These are phyloP conservation scores for Calonectris borealis DNA, from an alignment of 2,113 vertebrate species.

Conservation along the genomic window DNA sequence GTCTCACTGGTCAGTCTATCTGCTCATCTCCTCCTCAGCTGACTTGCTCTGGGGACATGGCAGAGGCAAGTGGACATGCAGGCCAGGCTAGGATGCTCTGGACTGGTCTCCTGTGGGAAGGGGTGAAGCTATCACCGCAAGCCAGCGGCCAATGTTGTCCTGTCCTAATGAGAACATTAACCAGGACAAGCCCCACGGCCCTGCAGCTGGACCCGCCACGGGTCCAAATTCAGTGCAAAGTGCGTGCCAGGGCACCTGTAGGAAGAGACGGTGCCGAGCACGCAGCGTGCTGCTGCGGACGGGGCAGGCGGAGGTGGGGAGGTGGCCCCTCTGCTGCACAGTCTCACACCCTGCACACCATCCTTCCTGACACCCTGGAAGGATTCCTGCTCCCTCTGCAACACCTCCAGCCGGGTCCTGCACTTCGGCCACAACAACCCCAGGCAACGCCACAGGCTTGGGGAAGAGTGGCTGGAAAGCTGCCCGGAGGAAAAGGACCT, in stretches of 20 bases:
- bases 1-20: background rate
- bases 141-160: background rate
- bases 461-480: too few species aligned
- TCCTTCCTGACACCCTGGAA: background rate
- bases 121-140: background rate
- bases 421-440: too few species aligned
- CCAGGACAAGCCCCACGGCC: background rate
- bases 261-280: background rate
- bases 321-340: background rate
- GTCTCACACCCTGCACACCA: background rate
- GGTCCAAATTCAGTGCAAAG: background rate
- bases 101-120: background rate
- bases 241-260: accelerated
- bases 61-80: background rate
- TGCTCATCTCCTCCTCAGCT: background rate
- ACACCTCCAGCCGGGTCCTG: too few species aligned
- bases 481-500: too few species aligned
- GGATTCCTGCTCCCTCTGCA: background rate
- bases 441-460: too few species aligned
- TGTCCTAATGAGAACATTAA: background rate
- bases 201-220: background rate
- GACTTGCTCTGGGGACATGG: background rate
- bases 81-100: background rate
- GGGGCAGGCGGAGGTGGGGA: background rate
- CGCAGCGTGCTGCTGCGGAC: accelerated